These are phyloP conservation scores for Synanceia verrucosa DNA, from an alignment of 2,797 vertebrate genomes.

Conservation along the genomic window DNA sequence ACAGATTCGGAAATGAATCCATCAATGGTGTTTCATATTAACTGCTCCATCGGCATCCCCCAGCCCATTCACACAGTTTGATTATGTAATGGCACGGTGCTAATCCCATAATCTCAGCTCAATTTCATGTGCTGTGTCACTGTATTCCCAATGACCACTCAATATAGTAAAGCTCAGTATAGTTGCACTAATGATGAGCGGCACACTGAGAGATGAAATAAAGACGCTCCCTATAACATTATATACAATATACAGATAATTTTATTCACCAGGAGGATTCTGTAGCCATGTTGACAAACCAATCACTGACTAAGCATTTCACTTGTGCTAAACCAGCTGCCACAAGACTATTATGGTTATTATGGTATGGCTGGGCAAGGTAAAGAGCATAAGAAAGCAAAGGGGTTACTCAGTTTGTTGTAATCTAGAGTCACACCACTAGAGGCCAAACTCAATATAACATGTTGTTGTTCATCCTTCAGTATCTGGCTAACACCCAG, in stretches of 20 bases:
- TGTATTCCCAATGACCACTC: neutral
- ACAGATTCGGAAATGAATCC: neutral
- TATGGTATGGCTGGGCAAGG: too few relatives aligned
- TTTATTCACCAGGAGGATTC: neutral
- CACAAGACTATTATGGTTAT: too few relatives aligned
- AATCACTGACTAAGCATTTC: too few relatives aligned
- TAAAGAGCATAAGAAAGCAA: too few relatives aligned
- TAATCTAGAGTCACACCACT: too few relatives aligned
- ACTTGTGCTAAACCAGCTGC: too few relatives aligned
- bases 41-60: neutral
- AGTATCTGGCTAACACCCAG: too few relatives aligned
- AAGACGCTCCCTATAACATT: neutral
- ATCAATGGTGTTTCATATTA: neutral
- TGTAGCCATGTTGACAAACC: neutral
- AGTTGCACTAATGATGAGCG: neutral
- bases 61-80: neutral
- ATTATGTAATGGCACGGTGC: constrained; percentile 9
- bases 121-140: constrained; percentile 18
- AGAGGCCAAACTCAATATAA: too few relatives aligned
- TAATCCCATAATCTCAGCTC: constrained; percentile 14
- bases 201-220: neutral
- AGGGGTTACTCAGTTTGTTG: too few relatives aligned
- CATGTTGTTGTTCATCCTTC: too few relatives aligned
- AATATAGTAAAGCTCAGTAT: neutral
- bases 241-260: neutral